Evolutionary conservation across 2,113 vertebrate genomes (phyloP).

Genomic region (Zosterops hypoxanthus): DNA sequence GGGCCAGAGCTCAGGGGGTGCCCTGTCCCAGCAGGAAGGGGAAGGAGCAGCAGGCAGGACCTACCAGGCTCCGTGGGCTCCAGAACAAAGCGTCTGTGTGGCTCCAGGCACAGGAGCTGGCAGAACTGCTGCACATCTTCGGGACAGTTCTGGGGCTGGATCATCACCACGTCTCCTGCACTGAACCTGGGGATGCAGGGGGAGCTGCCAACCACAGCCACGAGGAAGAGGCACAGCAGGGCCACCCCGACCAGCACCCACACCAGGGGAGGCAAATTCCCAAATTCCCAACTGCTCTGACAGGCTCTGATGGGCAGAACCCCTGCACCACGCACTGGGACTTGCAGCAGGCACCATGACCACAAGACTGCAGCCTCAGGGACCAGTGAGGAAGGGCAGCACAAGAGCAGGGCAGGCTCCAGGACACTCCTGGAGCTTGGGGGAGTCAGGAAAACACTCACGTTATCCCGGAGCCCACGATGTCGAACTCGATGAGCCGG

Average conservation of each 20-base stretch:
- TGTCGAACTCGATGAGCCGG: constrained; percentile 88
- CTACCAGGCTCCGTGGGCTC: constrained; percentile 70
- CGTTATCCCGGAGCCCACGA: constrained; percentile 83
- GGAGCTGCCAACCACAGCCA: neutral
- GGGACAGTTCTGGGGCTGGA: constrained; percentile 79
- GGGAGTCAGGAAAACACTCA: constrained; percentile 61
- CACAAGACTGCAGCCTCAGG: neutral
- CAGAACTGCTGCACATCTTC: constrained; percentile 84
- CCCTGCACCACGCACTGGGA: fast-evolving
- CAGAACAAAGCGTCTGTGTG: constrained; percentile 76
- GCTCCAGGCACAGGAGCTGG: constrained; percentile 80
- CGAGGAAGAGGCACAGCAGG: fast-evolving
- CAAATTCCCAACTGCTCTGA: neutral
- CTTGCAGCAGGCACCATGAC: fast-evolving
- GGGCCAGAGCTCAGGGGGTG: neutral
- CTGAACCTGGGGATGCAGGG: constrained; percentile 71
- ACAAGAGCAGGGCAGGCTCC: neutral
- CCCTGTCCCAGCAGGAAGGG: neutral
- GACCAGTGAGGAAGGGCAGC: neutral
- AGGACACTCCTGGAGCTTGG: neutral
- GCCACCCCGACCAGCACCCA: fast-evolving
- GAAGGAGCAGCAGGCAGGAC: neutral
- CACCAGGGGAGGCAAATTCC: neutral
- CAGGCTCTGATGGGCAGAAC: neutral
- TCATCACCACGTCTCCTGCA: constrained; percentile 87